A percentile compares a stretch with the other conserved stretches of the same genome.
Evolutionary conservation across 1,140 invertebrate species (phyloP).

Genomic region (Gerris buenoi): DNA sequence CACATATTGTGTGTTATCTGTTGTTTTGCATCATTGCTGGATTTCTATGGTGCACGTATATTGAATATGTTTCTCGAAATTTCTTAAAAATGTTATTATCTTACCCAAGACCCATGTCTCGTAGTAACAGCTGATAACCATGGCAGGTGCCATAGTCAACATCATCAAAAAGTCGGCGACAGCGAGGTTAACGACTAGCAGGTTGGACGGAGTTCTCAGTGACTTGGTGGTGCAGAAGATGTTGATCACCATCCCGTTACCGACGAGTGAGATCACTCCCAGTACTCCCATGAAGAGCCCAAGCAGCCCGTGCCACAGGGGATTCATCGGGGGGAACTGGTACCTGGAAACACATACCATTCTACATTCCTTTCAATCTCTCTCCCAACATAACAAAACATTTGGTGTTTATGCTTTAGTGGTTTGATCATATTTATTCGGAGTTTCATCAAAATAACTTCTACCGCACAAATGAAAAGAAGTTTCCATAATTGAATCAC

Average conservation of each 20-base stretch:
- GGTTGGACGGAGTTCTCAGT: conserved; percentile 68
- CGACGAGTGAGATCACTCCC: conserved; percentile 48
- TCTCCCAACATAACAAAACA: conserved; percentile 1
- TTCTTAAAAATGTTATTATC: too few relatives aligned
- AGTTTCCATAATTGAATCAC: too few relatives aligned
- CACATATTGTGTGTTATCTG: too few relatives aligned
- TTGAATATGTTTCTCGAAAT: too few relatives aligned
- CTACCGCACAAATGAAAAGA: too few relatives aligned
- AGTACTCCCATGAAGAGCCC: conserved; percentile 57
- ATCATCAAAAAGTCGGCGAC: conserved; percentile 81
- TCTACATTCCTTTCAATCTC: neutral
- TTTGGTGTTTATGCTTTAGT: too few relatives aligned
- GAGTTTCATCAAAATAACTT: too few relatives aligned
- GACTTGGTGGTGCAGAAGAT: conserved; percentile 62
- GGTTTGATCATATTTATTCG: too few relatives aligned
- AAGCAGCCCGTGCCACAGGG: conserved; percentile 59
- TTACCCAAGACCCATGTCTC: conserved; percentile 71
- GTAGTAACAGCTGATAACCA: conserved; percentile 72
- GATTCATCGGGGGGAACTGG: conserved; percentile 59
- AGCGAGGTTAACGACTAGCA: conserved; percentile 69
- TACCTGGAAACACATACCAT: too few relatives aligned
- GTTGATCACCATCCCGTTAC: conserved; percentile 74
- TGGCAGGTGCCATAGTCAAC: conserved; percentile 62
- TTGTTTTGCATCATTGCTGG: too few relatives aligned
- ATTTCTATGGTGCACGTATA: too few relatives aligned